A percentile compares a stretch with the other conserved stretches of the same genome.
phyloP scores from a whole-genome alignment of 2,888 invertebrate genomes.

The Phasia obesa region DNA sequence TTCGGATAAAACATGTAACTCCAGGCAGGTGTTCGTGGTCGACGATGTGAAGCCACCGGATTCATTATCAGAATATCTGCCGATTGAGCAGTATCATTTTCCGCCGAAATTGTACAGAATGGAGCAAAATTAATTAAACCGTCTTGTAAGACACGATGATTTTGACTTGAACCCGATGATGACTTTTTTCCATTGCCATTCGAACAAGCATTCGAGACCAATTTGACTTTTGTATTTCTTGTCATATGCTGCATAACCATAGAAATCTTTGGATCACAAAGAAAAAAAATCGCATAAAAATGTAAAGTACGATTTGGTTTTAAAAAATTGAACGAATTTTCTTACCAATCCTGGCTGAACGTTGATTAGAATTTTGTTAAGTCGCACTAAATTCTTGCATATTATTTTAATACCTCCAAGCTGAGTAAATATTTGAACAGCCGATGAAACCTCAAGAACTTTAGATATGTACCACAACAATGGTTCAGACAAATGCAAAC shows the following conservation, averaged over 20 bases:
- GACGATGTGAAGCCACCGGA: constrained; percentile 89
- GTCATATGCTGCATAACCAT: constrained; percentile 87
- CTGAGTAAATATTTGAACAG: constrained; percentile 89
- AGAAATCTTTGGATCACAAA: constrained; percentile 76
- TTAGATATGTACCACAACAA: constrained; percentile 92
- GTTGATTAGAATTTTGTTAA: constrained; percentile 88
- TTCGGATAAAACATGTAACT: constrained; percentile 96
- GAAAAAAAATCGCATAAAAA: background rate
- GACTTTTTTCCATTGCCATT: constrained; percentile 78
- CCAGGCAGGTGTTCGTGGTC: constrained; percentile 96
- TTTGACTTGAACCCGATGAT: constrained; percentile 81
- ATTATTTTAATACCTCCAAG: constrained; percentile 90
- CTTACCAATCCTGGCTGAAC: constrained; percentile 87
- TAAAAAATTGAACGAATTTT: background rate
- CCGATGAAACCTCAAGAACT: constrained; percentile 89
- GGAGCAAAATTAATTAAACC: constrained; percentile 95
- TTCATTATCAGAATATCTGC: constrained; percentile 94
- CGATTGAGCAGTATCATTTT: constrained; percentile 93
- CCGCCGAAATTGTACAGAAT: constrained; percentile 90
- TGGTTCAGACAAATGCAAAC: constrained; percentile 89
- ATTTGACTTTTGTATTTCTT: constrained; percentile 82
- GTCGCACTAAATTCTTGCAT: constrained; percentile 89
- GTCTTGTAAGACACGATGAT: constrained; percentile 86
- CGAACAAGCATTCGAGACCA: constrained; percentile 80
- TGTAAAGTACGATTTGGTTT: background rate